These are phyloP conservation scores for Doryteuthis pealeii DNA, from an alignment of 1,140 invertebrate genomes.

Conservation along the genomic window DNA sequence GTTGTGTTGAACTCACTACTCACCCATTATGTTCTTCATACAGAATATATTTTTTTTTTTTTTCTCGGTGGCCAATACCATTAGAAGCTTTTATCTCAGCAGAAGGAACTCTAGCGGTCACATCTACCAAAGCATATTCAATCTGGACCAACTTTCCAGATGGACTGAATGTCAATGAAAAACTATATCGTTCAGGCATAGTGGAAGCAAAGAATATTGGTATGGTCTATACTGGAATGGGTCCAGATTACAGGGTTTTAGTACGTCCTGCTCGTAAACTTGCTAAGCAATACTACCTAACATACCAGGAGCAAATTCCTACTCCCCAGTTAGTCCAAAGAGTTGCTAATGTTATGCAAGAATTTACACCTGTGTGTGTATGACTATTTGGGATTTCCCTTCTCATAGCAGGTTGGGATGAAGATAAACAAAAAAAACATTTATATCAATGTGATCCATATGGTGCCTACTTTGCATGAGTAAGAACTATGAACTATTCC, in stretches of 20 bases:
- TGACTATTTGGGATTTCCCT: slow-evolving; percentile 98
- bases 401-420: slow-evolving; percentile 96
- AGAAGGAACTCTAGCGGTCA: too few species aligned
- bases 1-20: too few species aligned
- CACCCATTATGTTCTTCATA: too few species aligned
- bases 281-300: slow-evolving; percentile 90
- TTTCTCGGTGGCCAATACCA: too few species aligned
- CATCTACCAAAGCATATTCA: too few species aligned
- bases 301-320: slow-evolving; percentile 93
- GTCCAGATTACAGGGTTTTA: slow-evolving; percentile 75
- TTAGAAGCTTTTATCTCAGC: too few species aligned
- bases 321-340: slow-evolving; percentile 94
- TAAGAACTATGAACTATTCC: too few species aligned
- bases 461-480: slow-evolving; percentile 47
- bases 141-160: too few species aligned
- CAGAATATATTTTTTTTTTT: too few species aligned
- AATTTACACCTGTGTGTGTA: slow-evolving; percentile 99
- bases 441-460: slow-evolving; percentile 99
- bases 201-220: slow-evolving; percentile 93
- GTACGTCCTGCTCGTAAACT: slow-evolving; percentile 95
- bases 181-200: too few species aligned
- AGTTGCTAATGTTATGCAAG: slow-evolving; percentile 98
- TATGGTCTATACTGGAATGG: slow-evolving; percentile 92
- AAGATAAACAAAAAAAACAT: slow-evolving; percentile 74
- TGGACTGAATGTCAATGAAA: too few species aligned